Conservation (phyloP, 2,113 vertebrate species). For the Oncorhynchus tshawytscha region DNA sequence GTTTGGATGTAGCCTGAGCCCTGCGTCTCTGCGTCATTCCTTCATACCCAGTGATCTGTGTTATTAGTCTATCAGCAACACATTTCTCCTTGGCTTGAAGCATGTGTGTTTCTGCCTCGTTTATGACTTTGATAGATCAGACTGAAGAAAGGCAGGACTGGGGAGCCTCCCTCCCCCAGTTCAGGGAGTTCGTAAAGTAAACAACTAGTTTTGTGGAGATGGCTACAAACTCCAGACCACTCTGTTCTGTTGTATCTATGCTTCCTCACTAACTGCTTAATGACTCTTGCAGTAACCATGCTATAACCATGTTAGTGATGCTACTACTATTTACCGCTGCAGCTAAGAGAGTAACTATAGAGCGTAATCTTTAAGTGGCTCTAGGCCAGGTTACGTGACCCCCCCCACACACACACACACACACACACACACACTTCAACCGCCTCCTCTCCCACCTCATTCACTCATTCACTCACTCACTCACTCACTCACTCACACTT, state of each 20-base stretch:
- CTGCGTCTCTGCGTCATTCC: neutral
- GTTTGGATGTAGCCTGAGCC: neutral
- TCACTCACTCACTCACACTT: neutral
- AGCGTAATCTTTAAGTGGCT: constrained; percentile 50
- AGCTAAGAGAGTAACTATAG: neutral
- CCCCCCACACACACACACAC: neutral
- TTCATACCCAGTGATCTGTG: neutral
- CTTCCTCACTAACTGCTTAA: neutral
- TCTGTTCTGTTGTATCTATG: neutral
- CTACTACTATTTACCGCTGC: neutral
- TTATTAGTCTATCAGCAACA: constrained; percentile 16
- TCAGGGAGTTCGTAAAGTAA: neutral
- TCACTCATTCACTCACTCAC: neutral
- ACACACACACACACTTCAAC: constrained; percentile 18
- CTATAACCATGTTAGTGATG: too few species aligned
- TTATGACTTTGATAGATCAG: constrained; percentile 8
- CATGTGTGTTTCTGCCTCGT: neutral
- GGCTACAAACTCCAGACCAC: neutral
- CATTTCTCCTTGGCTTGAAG: constrained; percentile 6
- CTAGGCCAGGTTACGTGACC: constrained; percentile 48
- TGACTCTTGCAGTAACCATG: too few species aligned
- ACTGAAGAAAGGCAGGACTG: neutral
- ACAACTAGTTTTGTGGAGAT: neutral
- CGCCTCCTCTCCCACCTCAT: neutral
- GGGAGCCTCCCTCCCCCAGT: neutral